Evolutionary conservation across 2,113 vertebrate species (phyloP).

Genomic region (Lepisosteus oculatus): DNA sequence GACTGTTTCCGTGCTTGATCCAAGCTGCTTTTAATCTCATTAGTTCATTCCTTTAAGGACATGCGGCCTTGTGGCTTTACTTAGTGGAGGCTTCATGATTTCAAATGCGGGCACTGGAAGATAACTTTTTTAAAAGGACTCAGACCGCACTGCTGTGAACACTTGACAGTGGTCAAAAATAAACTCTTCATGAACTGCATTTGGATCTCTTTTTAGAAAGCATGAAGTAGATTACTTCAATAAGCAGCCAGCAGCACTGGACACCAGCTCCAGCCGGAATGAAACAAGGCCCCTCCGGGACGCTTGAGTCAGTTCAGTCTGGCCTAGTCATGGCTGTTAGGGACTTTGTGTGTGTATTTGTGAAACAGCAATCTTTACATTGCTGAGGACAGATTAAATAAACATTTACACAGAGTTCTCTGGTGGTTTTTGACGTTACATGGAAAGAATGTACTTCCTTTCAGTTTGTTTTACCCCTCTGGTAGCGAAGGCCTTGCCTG

Average conservation of each 20-base stretch:
- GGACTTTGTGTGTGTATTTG: slow-evolving; percentile 43
- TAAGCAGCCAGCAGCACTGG: too few relatives aligned
- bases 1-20: background rate
- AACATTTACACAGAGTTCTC: slow-evolving; percentile 56
- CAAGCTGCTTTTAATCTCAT: slow-evolving; percentile 3
- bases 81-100: slow-evolving; percentile 11
- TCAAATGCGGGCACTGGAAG: slow-evolving; percentile 6
- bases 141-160: too few relatives aligned
- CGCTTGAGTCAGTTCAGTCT: background rate
- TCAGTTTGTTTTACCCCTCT: slow-evolving; percentile 55
- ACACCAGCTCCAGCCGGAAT: background rate
- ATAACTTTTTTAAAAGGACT: too few relatives aligned
- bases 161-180: too few relatives aligned
- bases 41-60: slow-evolving; percentile 19
- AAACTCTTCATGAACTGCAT: too few relatives aligned
- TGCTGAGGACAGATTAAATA: slow-evolving; percentile 71
- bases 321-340: slow-evolving; percentile 17
- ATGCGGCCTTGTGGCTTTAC: slow-evolving; percentile 25
- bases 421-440: slow-evolving; percentile 67
- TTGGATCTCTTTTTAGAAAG: too few relatives aligned
- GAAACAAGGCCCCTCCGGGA: slow-evolving; percentile 30
- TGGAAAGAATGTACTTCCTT: slow-evolving; percentile 82
- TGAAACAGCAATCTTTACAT: slow-evolving; percentile 62
- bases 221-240: too few relatives aligned
- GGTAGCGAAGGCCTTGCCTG: slow-evolving; percentile 37